Evolutionary conservation across 2,888 invertebrate genomes (phyloP).

Genomic region (Xylota sylvarum): DNA sequence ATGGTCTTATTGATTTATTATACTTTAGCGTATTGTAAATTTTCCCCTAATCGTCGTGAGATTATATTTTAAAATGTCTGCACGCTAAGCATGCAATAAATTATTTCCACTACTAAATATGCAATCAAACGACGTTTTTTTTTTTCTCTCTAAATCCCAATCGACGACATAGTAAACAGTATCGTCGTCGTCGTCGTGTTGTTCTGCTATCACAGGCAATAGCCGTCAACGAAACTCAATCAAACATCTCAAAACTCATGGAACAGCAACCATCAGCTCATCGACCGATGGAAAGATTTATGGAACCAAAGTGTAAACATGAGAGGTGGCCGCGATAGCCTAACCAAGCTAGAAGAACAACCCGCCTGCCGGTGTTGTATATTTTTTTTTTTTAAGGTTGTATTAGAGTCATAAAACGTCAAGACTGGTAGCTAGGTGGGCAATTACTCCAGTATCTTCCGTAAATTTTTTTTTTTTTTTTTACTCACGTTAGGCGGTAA

Average conservation of each 20-base stretch:
- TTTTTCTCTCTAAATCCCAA: conserved; percentile 37
- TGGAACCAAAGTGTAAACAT: conserved; percentile 59
- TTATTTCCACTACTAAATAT: conserved; percentile 42
- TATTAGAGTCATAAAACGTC: conserved; percentile 43
- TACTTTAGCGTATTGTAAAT: conserved; percentile 49
- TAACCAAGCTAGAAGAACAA: conserved; percentile 1
- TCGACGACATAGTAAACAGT: conserved; percentile 33
- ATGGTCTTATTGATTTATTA: conserved; percentile 48
- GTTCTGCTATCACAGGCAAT: conserved; percentile 46
- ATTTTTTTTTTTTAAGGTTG: conserved; percentile 2
- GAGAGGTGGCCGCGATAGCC: conserved; percentile 28
- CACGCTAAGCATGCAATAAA: conserved; percentile 45
- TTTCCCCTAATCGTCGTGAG: conserved; percentile 35
- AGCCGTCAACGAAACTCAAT: conserved; percentile 50
- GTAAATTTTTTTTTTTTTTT: conserved; percentile 13
- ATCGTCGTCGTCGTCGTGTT: not conserved
- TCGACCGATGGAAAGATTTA: conserved; percentile 55
- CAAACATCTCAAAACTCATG: conserved; percentile 42
- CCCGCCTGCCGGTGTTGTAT: conserved; percentile 16
- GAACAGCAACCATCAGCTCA: conserved; percentile 13
- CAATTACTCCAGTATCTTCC: conserved; percentile 39
- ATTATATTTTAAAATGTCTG: conserved; percentile 60
- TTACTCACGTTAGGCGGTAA: conserved; percentile 21
- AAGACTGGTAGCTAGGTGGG: conserved; percentile 59
- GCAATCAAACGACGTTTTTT: conserved; percentile 24